Conservation (phyloP, 2,797 vertebrate genomes). For the Myotis findleyi region DNA sequence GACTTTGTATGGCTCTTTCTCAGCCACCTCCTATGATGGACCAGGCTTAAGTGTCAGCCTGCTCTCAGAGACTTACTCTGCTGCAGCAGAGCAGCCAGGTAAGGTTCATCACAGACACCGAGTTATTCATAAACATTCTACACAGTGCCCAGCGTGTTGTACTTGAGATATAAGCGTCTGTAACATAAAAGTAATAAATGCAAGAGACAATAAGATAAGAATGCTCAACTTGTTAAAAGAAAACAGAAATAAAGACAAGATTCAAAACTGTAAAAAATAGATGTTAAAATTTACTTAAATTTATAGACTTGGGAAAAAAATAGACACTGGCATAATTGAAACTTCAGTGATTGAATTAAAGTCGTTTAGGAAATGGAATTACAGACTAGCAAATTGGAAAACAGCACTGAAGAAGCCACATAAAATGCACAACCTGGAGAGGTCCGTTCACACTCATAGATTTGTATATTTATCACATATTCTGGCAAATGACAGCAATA, state of each 20-base stretch:
- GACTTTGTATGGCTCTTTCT: not conserved
- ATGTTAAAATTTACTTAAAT: not conserved
- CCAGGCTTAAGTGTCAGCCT: not conserved
- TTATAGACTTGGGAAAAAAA: not conserved
- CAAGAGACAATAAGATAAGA: not conserved
- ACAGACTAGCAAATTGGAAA: not conserved
- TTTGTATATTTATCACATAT: not conserved
- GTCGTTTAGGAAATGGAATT: not conserved
- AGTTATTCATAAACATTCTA: not conserved
- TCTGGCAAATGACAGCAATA: not conserved
- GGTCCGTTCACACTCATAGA: rapidly evolving
- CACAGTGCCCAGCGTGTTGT: not conserved
- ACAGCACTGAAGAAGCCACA: not conserved
- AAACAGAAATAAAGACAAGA: not conserved
- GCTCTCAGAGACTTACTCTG: not conserved
- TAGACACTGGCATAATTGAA: not conserved
- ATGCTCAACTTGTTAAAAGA: not conserved
- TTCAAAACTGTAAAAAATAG: not conserved
- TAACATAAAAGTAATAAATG: not conserved
- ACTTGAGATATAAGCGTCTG: not conserved
- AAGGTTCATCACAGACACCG: not conserved
- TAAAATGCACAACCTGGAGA: not conserved
- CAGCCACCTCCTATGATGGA: not conserved
- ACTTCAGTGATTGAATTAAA: not conserved
- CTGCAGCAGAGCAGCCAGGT: not conserved